Conservation (phyloP, 2,888 invertebrate species). For the Sphecodes monilicornis region DNA sequence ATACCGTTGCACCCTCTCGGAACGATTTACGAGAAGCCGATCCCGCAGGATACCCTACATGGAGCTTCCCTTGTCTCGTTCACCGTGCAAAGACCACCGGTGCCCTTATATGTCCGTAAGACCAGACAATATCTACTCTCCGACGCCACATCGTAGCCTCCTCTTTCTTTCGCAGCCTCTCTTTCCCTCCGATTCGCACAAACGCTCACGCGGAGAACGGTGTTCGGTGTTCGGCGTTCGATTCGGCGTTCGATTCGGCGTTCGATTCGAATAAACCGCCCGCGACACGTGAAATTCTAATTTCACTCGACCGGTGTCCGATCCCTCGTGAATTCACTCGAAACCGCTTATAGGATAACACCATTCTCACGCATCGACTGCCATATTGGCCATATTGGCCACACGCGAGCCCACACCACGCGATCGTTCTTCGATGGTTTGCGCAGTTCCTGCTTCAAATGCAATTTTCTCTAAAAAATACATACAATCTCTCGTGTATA, state of each 20-base stretch:
- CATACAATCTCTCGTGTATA: too few species aligned
- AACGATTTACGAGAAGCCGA: constrained; percentile 70
- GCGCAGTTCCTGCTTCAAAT: background rate
- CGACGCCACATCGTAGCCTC: constrained; percentile 53
- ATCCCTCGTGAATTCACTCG: constrained; percentile 9
- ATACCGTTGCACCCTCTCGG: constrained; percentile 54
- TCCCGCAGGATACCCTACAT: constrained; percentile 67
- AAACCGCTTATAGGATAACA: background rate
- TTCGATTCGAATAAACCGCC: constrained; percentile 26
- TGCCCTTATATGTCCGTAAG: constrained; percentile 79
- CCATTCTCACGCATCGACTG: constrained; percentile 1
- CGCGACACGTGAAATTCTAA: background rate
- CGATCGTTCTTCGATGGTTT: background rate
- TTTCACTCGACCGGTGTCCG: constrained; percentile 8
- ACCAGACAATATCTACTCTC: constrained; percentile 76
- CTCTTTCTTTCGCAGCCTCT: constrained; percentile 41
- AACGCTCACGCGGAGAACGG: constrained; percentile 22
- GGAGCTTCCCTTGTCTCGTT: constrained; percentile 70
- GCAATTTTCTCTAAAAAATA: background rate
- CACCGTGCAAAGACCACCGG: constrained; percentile 66
- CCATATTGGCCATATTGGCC: background rate
- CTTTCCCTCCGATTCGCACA: constrained; percentile 28
- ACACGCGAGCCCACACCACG: background rate
- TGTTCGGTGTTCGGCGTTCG: constrained; percentile 19
- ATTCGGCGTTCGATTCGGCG: constrained; percentile 34